Evolutionary conservation across 1,140 invertebrate genomes (phyloP).

Genomic region (Archivesica marissinica): DNA sequence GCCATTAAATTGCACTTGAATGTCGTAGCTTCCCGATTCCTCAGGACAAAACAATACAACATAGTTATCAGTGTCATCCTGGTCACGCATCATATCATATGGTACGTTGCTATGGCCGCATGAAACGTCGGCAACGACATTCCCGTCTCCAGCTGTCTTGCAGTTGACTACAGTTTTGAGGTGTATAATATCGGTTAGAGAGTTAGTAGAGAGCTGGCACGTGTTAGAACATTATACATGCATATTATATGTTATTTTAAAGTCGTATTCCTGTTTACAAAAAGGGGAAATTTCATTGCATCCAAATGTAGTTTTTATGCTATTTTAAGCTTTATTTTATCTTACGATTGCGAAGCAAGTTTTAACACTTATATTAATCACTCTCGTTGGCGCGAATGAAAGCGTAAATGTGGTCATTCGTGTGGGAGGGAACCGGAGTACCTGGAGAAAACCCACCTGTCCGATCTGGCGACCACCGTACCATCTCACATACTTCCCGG

Average conservation of each 20-base stretch:
- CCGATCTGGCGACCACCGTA: too few species aligned
- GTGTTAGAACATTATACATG: background rate
- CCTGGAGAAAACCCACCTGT: too few species aligned
- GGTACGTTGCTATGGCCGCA: conserved; percentile 48
- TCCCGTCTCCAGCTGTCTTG: conserved; percentile 90
- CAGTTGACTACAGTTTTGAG: conserved; percentile 77
- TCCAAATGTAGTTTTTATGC: too few species aligned
- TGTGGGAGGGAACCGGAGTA: too few species aligned
- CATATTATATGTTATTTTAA: background rate
- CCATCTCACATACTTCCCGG: too few species aligned
- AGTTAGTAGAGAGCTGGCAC: background rate
- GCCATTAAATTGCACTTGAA: conserved; percentile 97
- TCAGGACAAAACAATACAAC: conserved; percentile 94
- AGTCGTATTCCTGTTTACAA: too few species aligned
- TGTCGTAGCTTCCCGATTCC: conserved; percentile 93
- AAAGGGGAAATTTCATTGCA: too few species aligned
- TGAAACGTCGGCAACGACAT: conserved; percentile 82
- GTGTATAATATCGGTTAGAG: background rate
- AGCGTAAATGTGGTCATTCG: too few species aligned
- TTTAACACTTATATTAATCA: too few species aligned
- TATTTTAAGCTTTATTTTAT: too few species aligned
- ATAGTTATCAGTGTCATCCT: conserved; percentile 39
- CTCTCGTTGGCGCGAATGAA: too few species aligned
- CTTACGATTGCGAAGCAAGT: too few species aligned
- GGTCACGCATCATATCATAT: conserved; percentile 59